Conservation (phyloP, 2,888 invertebrate species). For the Cremastobaeus sp. region DNA sequence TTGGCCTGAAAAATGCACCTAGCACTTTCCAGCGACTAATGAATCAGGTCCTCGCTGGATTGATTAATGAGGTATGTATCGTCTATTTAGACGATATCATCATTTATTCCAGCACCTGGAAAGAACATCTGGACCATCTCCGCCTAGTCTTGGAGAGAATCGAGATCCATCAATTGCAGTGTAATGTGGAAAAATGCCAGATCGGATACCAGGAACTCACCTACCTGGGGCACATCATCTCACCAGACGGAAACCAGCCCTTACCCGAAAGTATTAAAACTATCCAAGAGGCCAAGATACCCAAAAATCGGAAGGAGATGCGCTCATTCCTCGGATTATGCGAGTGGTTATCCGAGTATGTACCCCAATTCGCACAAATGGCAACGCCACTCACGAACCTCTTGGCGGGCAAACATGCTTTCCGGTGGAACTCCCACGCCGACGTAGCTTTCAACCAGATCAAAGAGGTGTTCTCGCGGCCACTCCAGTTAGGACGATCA, state of each 20-base stretch:
- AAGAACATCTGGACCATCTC: background rate
- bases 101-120: background rate
- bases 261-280: background rate
- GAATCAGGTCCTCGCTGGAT: background rate
- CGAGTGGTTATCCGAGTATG: background rate
- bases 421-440: background rate
- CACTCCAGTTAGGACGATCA: background rate
- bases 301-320: background rate
- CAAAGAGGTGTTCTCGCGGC: background rate
- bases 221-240: slow-evolving; percentile 47
- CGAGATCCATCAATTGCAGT: background rate
- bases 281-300: background rate
- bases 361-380: background rate
- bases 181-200: slow-evolving; percentile 9
- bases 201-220: background rate
- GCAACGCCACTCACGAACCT: background rate
- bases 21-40: background rate
- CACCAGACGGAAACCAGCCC: slow-evolving; percentile 16
- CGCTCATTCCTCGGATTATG: too few relatives aligned
- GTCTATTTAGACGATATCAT: slow-evolving; percentile 1
- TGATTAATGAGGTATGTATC: background rate
- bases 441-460: background rate
- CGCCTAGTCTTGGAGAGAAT: background rate
- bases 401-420: background rate
- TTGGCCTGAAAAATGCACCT: background rate